These are phyloP conservation scores for Drosophila arizonae DNA, from an alignment of 1,140 invertebrate genomes.

Conservation along the genomic window DNA sequence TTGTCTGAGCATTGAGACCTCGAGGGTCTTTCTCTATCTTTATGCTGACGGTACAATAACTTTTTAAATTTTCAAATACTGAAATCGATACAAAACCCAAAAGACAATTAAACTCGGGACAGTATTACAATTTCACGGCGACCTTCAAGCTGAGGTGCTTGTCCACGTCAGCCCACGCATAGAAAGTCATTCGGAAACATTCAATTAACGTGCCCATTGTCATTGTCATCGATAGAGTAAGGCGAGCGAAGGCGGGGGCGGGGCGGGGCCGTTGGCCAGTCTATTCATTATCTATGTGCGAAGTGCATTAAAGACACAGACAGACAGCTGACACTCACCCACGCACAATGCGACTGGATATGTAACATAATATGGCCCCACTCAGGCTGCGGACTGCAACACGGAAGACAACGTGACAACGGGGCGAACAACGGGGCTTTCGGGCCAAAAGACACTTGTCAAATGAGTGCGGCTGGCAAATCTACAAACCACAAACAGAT, in stretches of 20 bases:
- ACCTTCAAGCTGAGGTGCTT: conserved; percentile 47
- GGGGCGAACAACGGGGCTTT: background rate
- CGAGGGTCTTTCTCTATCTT: conserved; percentile 16
- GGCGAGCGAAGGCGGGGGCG: background rate
- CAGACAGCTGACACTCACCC: conserved; percentile 28
- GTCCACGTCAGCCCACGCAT: conserved; percentile 52
- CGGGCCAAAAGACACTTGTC: conserved; percentile 53
- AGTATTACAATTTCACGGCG: conserved; percentile 48
- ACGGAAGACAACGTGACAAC: conserved; percentile 40
- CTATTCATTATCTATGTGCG: conserved; percentile 42
- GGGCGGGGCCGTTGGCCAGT: background rate
- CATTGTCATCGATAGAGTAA: conserved; percentile 54
- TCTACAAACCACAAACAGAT: conserved; percentile 30
- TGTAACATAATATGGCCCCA: conserved; percentile 47
- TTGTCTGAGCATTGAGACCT: background rate
- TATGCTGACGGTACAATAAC: background rate
- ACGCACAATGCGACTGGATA: conserved; percentile 27
- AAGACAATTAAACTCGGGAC: conserved; percentile 63
- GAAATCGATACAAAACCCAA: conserved; percentile 36
- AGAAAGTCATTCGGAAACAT: conserved; percentile 53
- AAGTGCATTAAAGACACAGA: conserved; percentile 23
- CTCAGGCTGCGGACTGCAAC: conserved; percentile 23
- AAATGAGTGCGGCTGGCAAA: conserved; percentile 24
- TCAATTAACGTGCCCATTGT: conserved; percentile 72
- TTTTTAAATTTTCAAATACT: conserved; percentile 10